These are phyloP conservation scores for mouse (Mus musculus) DNA, from an alignment of 2,113 vertebrate species.

Conservation along the genomic window GRCm39 chr9:104494501-104495000, in stretches of 20 bases:
- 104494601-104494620: not conserved
- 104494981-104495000: not conserved
- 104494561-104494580: not conserved
- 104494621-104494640: not conserved
- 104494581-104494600: not conserved
- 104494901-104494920: not conserved
- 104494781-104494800: conserved; percentile 17
- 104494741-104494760: conserved; percentile 14
- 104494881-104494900: not conserved
- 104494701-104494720: not conserved
- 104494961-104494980: not conserved
- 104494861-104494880: conserved; percentile 6
- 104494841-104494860: not conserved
- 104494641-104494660: not conserved
- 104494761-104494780: not conserved
- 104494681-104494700: not conserved
- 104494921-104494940: too few species aligned
- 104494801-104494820: not conserved
- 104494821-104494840: not conserved
- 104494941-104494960: not conserved
- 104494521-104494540: not conserved
- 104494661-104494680: not conserved
- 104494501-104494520: not conserved
- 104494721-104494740: not conserved
- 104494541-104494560: not conserved